Conservation (phyloP, 2,797 vertebrate species). For the Thalassophryne amazonica region DNA sequence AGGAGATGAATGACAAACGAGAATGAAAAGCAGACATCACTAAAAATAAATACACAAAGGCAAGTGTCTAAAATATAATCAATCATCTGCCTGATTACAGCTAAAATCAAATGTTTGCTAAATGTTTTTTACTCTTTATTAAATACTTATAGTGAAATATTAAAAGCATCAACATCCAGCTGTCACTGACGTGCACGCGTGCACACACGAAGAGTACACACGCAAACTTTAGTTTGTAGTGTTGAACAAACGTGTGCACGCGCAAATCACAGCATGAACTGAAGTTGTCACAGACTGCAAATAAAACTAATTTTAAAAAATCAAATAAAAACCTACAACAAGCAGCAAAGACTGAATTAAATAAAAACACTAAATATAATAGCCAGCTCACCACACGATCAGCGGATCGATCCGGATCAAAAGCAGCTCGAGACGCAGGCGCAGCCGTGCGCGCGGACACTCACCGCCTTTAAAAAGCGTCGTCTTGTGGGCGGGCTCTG, state of each 20-base stretch:
- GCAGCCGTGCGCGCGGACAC: slow-evolving; percentile 58
- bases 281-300: too few relatives aligned
- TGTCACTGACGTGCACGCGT: too few relatives aligned
- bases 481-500: slow-evolving; percentile 23
- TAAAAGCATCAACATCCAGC: not conserved
- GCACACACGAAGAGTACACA: too few relatives aligned
- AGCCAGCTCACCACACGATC: slow-evolving; percentile 34
- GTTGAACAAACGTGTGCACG: too few relatives aligned
- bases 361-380: too few relatives aligned
- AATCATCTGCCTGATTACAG: not conserved
- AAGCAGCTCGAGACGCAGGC: not conserved
- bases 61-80: not conserved
- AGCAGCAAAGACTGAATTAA: too few relatives aligned
- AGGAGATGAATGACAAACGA: not conserved
- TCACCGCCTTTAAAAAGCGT: slow-evolving; percentile 57
- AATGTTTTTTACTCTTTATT: not conserved
- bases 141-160: not conserved
- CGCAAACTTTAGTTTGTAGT: too few relatives aligned
- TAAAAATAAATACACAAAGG: not conserved
- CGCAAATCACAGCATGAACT: too few relatives aligned
- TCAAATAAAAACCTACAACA: too few relatives aligned
- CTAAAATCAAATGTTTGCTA: not conserved
- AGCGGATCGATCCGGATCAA: slow-evolving; percentile 7
- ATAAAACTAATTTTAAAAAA: too few relatives aligned
- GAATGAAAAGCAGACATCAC: not conserved